Evolutionary conservation across 2,113 vertebrate species (phyloP), one percentile per base, ranked within the genome.

Genomic region (Gobio gobio): DNA sequence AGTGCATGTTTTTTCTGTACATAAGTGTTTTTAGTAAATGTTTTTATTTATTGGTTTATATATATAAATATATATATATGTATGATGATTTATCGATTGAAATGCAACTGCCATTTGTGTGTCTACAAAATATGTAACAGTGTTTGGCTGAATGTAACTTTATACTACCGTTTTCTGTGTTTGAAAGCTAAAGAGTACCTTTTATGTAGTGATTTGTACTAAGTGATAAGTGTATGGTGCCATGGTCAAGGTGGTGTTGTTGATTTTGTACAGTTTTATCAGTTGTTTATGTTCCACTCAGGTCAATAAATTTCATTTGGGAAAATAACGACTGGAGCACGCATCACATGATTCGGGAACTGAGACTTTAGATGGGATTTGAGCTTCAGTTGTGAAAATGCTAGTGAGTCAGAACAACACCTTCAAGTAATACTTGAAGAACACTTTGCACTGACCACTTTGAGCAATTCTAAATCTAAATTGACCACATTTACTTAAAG

Each of bases 101-200:
- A 82, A 86, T 83, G 78, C 85, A 82, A 76, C 40, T 66, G 73
- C 75, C 29, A 56, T 81, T 29, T 83, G 45, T 82, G 78, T 74
- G 56, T 83, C 40, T 59, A 84, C 86, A 86, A 88, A 85, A 81
- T 36, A 45, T 70, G 78, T n/a, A 72, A 36, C 51, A 82, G 61
- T 81, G 68, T 74, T 68, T 68, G 63, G 80, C 94, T 92, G 95
- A 97, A 97, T 96, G 96, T 97, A 96, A 87, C 96, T 97, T 97
- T 97, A 94, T 96, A 97, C 91, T 94, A 92, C 94, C 91, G 92
- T 95, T 87, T 89, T 92, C 94, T 94, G 93, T 94, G 94, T 94
- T 91, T 63, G 78, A 89, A 90, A 89, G 88, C 90, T 85, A 90
- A 66, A 89, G 90, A 92, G 91, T 94, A 89, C 84, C 86, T 91